phyloP scores from a whole-genome alignment of 2,797 vertebrate genomes.

The Discoglossus pictus region DNA sequence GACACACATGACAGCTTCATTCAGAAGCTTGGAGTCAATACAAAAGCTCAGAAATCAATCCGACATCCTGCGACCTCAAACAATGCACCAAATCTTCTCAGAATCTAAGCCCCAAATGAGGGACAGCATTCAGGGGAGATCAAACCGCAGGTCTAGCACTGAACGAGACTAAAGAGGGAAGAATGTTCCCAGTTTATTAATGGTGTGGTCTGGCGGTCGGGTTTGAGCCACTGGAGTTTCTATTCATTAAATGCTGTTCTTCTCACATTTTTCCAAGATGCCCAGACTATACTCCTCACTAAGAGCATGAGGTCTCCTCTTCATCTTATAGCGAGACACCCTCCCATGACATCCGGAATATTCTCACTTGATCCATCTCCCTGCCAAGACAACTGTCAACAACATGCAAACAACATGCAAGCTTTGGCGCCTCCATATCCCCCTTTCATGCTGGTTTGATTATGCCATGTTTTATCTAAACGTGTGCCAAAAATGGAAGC shows the following conservation, averaged over 20 bases:
- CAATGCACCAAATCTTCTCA: conserved; percentile 78
- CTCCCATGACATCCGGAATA: conserved; percentile 56
- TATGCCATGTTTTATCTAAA: no score
- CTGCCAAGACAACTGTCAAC: no score
- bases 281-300: conserved; percentile 24
- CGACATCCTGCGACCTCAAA: conserved; percentile 75
- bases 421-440: no score
- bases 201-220: conserved; percentile 52
- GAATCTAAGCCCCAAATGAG: conserved; percentile 72
- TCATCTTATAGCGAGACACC: conserved; percentile 55
- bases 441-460: no score
- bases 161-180: conserved; percentile 59
- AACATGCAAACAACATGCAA: no score
- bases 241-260: conserved; percentile 52
- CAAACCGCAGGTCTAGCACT: conserved; percentile 67
- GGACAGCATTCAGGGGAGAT: conserved; percentile 76
- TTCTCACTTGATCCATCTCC: conserved; percentile 55
- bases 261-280: conserved; percentile 37
- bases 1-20: conserved; percentile 83
- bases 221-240: conserved; percentile 52
- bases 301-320: background rate
- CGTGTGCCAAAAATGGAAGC: no score
- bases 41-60: conserved; percentile 82
- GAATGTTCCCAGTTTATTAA: conserved; percentile 59
- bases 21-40: conserved; percentile 71